Conservation (phyloP, 2,888 invertebrate species). For the Drosophila tanythrix region DNA sequence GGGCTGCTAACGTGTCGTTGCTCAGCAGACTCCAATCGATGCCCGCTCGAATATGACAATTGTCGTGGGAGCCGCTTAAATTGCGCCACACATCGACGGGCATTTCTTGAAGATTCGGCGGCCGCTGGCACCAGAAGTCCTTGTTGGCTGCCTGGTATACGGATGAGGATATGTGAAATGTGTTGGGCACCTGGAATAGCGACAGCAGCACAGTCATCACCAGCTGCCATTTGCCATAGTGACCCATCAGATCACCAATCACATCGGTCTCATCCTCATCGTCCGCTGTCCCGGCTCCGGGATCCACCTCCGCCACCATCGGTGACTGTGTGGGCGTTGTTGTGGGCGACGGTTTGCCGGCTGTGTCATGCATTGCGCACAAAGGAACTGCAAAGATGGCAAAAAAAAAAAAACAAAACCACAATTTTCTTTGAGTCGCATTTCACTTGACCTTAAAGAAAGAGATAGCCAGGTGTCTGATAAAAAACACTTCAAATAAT, state of each 20-base stretch:
- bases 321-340: slow-evolving; percentile 61
- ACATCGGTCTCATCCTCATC: slow-evolving; percentile 87
- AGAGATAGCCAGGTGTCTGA: background rate
- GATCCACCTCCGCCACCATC: slow-evolving; percentile 47
- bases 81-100: slow-evolving; percentile 88
- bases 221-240: slow-evolving; percentile 92
- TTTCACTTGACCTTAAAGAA: background rate
- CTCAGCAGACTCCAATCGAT: slow-evolving; percentile 83
- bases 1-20: slow-evolving; percentile 54
- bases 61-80: slow-evolving; percentile 87
- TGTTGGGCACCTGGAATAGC: slow-evolving; percentile 91
- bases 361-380: slow-evolving; percentile 82
- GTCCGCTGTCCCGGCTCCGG: slow-evolving; percentile 41
- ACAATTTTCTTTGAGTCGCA: background rate
- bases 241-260: slow-evolving; percentile 89
- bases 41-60: slow-evolving; percentile 87
- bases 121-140: slow-evolving; percentile 89
- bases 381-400: slow-evolving; percentile 72
- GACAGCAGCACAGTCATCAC: slow-evolving; percentile 90
- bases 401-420: background rate
- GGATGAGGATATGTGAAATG: slow-evolving; percentile 91
- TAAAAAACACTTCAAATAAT: background rate
- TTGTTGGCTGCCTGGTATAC: slow-evolving; percentile 90
- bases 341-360: slow-evolving; percentile 81
- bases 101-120: slow-evolving; percentile 86